Evolutionary conservation across 1,140 invertebrate genomes (phyloP), one percentile per base, ranked within the genome.

Genomic region (Argopecten irradians): DNA sequence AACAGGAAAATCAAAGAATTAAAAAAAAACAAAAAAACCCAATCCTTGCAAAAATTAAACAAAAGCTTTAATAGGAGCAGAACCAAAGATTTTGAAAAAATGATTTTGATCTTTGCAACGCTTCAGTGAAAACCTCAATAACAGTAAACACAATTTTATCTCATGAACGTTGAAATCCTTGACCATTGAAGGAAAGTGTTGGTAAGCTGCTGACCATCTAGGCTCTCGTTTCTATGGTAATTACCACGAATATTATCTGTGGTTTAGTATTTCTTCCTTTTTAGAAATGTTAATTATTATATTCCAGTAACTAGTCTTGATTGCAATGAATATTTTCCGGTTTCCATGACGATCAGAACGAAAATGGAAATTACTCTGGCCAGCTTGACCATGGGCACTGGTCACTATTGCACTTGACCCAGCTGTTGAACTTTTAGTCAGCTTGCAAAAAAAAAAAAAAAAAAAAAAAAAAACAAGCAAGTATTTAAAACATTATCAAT

Each of bases 231-330:
- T 28, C 55, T n/a, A n/a, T 28, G 16, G 55, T 16, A 71, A 71
- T 71, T 71, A 71, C n/a, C 28, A 28, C 1, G n/a, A 11, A 71
- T 16, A n/a, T 71, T 71, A 71, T n/a, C 55, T 28, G 22, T 28
- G 55, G 55, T 71, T 71, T 71, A 71, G 55, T 71, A 71, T 71
- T 71, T 71, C 55, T 71, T 71, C 55, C 55, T 71, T 71, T 71
- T 71, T 71, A 71, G 55, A 71, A 71, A 28, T 71, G 55, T 71
- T 71, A 71, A 71, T 71, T 71, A 71, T 71, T 71, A 28, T 71
- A 71, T 71, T 71, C 55, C 22, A 28, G 55, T 71, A 28, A 16
- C 55, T 71, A 71, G 55, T 71, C 55, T 28, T 71, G 55, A 71
- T 71, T 71, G 55, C 55, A 71, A 71, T 71, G 55, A 71, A 71